phyloP scores from a whole-genome alignment of 2,888 invertebrate genomes.

The Cantharis rufa region DNA sequence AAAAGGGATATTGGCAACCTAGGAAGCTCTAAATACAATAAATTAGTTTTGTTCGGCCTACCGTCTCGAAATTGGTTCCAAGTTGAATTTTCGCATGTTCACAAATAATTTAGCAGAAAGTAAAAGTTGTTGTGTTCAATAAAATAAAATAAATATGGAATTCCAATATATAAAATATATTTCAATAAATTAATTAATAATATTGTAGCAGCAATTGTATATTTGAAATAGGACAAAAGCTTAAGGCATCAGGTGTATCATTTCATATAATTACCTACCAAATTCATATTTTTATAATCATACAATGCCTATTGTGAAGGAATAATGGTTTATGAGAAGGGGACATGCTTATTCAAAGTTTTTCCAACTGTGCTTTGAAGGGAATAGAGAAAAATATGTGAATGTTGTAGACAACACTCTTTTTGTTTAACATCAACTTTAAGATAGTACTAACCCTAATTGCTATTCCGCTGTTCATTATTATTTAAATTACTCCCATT shows the following conservation, averaged over 20 bases:
- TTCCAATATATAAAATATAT: not conserved
- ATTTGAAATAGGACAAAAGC: slow-evolving; percentile 9
- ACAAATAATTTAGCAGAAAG: too few relatives aligned
- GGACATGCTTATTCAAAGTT: slow-evolving; percentile 12
- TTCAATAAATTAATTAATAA: not conserved
- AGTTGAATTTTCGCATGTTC: too few relatives aligned
- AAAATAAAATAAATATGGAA: not conserved
- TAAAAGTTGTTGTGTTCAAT: not conserved
- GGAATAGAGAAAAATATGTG: not conserved
- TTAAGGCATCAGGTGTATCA: slow-evolving; percentile 44
- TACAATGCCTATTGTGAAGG: slow-evolving; percentile 51
- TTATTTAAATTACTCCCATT: not conserved
- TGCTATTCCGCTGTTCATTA: not conserved
- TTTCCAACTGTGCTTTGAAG: slow-evolving; percentile 5
- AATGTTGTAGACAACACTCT: slow-evolving; percentile 3
- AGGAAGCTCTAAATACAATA: too few relatives aligned
- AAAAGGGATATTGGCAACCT: too few relatives aligned
- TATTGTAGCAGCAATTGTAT: not conserved
- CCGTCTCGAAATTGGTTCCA: too few relatives aligned
- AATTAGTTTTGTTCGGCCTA: too few relatives aligned
- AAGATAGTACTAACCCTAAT: not conserved
- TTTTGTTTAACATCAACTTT: not conserved
- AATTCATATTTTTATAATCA: slow-evolving; percentile 51
- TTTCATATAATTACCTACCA: slow-evolving; percentile 44
- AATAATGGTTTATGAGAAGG: slow-evolving; percentile 49